Base-by-base conservation (phyloP, 64 coral and sea anemone genomes). In the Astreopora myriophthalma region DNA sequence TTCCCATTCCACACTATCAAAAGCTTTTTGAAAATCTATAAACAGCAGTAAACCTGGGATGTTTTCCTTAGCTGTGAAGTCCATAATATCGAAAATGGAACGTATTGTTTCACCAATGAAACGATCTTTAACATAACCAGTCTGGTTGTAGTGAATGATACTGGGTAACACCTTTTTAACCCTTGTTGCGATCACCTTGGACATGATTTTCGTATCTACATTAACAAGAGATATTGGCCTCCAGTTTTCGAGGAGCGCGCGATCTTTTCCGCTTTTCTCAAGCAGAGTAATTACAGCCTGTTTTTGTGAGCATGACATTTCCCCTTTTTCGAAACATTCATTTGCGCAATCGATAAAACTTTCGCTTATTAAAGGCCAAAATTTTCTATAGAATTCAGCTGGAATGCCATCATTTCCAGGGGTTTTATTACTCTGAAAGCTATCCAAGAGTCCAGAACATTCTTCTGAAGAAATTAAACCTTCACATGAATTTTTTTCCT, bases 301-400 rank as follows among this genome's bases (percentile, higher is more conserved):
- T 58, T 90, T 90, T 29, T 90, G 88, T 12, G 74, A 90, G 35
- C 51, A 32, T 13, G 74, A 91, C 42, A 91, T 75, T 63, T 81
- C 76, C 3, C 76, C 89, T 33, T 48, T 51, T 37, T 83, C 33
- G 58, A 80, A 82, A 22, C 74, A 91, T 71, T 63, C 77, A 16
- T 91, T 91, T 33, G 79, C 34, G 28, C 88, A 77, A 8, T 13
- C 28, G 35, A 87, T 46, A 48, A 87, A 65, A 46, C 44, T 8
- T 0, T 55, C 33, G 65, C 89, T 67, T 6, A 58, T 73, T 23
- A 6, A 8, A 7, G 28, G 26, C 86, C 86, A 88, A 9, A 75
- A 75, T 73, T 75, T 88, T 58, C 55, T 58, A 23, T 92, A 92
- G 40, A 79, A 87, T 79, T 93, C 91, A 19, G 48, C 33, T 10